These are phyloP conservation scores for Sycophaga agraensis DNA, from an alignment of 1,140 invertebrate genomes.

Conservation along the genomic window DNA sequence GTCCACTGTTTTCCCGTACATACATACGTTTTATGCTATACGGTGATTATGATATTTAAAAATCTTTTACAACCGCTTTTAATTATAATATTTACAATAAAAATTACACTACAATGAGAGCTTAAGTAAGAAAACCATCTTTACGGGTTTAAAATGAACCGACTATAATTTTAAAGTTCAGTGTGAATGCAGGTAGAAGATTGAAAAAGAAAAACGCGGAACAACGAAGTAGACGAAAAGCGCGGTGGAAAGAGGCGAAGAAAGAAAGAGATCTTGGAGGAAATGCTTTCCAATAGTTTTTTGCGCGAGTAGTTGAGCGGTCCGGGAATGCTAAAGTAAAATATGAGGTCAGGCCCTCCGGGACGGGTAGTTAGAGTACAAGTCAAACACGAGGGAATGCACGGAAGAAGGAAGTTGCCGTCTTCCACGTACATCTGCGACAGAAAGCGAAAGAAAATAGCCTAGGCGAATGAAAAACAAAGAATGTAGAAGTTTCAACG, in stretches of 20 bases:
- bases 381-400: conserved; percentile 44
- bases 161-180: no score
- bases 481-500: conserved; percentile 14
- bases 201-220: no score
- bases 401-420: conserved; percentile 30
- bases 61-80: no score
- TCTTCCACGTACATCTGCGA: background rate
- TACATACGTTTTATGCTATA: no score
- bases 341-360: conserved; percentile 38
- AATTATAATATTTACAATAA: no score
- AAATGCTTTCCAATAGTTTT: conserved; percentile 30
- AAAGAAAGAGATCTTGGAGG: background rate
- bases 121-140: no score
- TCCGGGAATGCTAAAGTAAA: conserved; percentile 39
- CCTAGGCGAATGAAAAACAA: conserved; percentile 13
- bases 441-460: conserved; percentile 7
- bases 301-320: conserved; percentile 12
- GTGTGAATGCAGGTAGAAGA: no score
- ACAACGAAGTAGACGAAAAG: background rate
- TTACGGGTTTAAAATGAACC: no score
- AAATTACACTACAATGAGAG: no score
- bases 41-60: no score
- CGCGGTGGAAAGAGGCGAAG: background rate
- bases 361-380: conserved; percentile 40
- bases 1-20: no score